Evolutionary conservation across 2,888 invertebrate species (phyloP).

Genomic region (Cantharis lateralis): DNA sequence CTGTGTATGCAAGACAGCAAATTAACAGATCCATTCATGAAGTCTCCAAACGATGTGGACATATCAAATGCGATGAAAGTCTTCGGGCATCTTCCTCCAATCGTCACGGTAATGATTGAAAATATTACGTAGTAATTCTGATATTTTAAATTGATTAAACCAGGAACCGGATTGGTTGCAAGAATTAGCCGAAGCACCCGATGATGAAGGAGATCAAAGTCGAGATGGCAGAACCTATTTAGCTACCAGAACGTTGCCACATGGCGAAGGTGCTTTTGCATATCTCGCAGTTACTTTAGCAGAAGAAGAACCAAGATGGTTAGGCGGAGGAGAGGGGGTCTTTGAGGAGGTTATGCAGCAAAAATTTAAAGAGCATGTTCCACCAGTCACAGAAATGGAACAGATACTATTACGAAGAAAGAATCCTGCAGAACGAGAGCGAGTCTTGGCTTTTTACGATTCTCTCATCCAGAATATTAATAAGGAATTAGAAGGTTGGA

Average conservation of each 20-base stretch:
- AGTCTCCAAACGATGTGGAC: conserved; percentile 49
- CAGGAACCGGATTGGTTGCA: conserved; percentile 49
- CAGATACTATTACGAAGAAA: conserved; percentile 50
- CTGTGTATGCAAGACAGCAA: conserved; percentile 54
- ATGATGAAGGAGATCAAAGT: conserved; percentile 38
- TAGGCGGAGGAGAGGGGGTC: conserved; percentile 49
- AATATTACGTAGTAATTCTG: background rate
- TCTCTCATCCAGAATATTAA: conserved; percentile 54
- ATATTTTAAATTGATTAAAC: background rate
- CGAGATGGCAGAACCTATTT: conserved; percentile 56
- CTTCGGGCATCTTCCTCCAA: conserved; percentile 42
- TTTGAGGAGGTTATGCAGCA: conserved; percentile 44
- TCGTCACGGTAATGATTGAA: background rate
- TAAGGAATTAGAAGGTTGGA: conserved; percentile 55
- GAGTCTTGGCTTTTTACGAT: conserved; percentile 54
- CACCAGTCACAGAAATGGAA: conserved; percentile 51
- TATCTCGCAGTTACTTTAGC: conserved; percentile 56
- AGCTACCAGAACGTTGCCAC: conserved; percentile 56
- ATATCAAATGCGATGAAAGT: conserved; percentile 49
- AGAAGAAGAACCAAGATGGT: conserved; percentile 50
- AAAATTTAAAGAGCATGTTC: conserved; percentile 46
- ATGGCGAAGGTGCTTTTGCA: conserved; percentile 56
- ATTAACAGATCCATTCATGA: conserved; percentile 50
- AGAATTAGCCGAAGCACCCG: conserved; percentile 37
- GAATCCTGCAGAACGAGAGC: conserved; percentile 49